phyloP scores from a whole-genome alignment of 2,113 vertebrate genomes.

The Nycticebus coucang region DNA sequence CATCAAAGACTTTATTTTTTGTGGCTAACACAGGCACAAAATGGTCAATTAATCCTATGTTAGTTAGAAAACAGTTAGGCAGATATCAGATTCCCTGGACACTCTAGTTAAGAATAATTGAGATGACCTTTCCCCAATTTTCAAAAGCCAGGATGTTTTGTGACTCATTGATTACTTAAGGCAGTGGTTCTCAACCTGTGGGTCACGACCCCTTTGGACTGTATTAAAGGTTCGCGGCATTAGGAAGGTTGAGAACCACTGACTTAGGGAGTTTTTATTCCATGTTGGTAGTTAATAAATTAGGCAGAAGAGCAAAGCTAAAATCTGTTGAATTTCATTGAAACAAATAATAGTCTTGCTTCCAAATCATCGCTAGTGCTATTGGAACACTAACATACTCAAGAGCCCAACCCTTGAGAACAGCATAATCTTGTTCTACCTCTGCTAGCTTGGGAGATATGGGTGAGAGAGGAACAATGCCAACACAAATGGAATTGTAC shows the following conservation, averaged over 20 bases:
- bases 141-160: slow-evolving; percentile 44
- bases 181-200: background rate
- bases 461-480: slow-evolving; percentile 38
- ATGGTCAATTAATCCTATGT: background rate
- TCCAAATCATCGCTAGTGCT: slow-evolving; percentile 45
- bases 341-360: slow-evolving; percentile 57
- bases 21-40: slow-evolving; percentile 1
- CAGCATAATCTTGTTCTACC: background rate
- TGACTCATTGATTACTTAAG: slow-evolving; percentile 28
- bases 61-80: slow-evolving; percentile 47
- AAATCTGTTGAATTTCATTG: slow-evolving; percentile 52
- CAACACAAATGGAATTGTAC: slow-evolving; percentile 38
- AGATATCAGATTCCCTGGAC: background rate
- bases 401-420: slow-evolving; percentile 53
- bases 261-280: slow-evolving; percentile 46
- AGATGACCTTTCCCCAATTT: slow-evolving; percentile 39
- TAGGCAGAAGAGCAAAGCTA: slow-evolving; percentile 55
- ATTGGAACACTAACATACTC: slow-evolving; percentile 64
- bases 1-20: background rate
- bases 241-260: too few relatives aligned
- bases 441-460: slow-evolving; percentile 10
- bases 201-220: too few relatives aligned
- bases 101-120: slow-evolving; percentile 35
- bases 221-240: too few relatives aligned
- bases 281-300: slow-evolving; percentile 47